These are phyloP conservation scores for Conus betulinus DNA, from an alignment of 1,140 invertebrate genomes.

Conservation along the genomic window DNA sequence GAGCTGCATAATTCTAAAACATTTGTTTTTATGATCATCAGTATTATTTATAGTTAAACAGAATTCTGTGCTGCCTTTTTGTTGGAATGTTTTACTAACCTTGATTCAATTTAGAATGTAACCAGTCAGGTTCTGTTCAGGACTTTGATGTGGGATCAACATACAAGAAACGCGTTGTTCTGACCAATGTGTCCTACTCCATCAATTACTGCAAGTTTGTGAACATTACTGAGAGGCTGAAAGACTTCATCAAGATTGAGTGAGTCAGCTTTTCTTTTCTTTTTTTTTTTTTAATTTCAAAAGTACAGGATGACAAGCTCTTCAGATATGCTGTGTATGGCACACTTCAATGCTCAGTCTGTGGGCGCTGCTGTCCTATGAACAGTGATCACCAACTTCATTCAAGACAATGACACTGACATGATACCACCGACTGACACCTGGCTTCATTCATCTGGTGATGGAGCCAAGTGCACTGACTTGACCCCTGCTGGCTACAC, in stretches of 20 bases:
- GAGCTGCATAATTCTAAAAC: neutral
- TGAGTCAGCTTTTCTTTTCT: neutral
- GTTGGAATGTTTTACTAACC: neutral
- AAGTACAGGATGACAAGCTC: too few relatives aligned
- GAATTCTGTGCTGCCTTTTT: neutral
- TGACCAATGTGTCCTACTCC: conserved; percentile 75
- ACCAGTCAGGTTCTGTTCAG: conserved; percentile 54
- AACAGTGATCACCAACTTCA: too few relatives aligned
- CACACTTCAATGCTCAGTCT: too few relatives aligned
- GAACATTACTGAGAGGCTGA: conserved; percentile 73
- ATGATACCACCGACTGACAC: too few relatives aligned
- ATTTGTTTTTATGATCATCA: neutral
- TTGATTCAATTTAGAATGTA: neutral
- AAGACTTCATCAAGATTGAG: conserved; percentile 72
- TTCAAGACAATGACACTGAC: too few relatives aligned
- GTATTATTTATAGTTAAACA: neutral
- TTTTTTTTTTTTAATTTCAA: too few relatives aligned
- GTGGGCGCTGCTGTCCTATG: too few relatives aligned
- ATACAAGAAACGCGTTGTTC: conserved; percentile 73
- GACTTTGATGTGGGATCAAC: conserved; percentile 74
- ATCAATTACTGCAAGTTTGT: conserved; percentile 72
- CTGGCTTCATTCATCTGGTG: too few relatives aligned
- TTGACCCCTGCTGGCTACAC: too few relatives aligned
- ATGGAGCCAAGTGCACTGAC: too few relatives aligned
- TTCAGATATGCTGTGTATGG: too few relatives aligned